Percentiles rank a stretch among this genome's conserved stretches.
These are phyloP conservation scores for Meloidogyne floridensis DNA, from an alignment of 1,140 invertebrate genomes.

Conservation along the genomic window DNA sequence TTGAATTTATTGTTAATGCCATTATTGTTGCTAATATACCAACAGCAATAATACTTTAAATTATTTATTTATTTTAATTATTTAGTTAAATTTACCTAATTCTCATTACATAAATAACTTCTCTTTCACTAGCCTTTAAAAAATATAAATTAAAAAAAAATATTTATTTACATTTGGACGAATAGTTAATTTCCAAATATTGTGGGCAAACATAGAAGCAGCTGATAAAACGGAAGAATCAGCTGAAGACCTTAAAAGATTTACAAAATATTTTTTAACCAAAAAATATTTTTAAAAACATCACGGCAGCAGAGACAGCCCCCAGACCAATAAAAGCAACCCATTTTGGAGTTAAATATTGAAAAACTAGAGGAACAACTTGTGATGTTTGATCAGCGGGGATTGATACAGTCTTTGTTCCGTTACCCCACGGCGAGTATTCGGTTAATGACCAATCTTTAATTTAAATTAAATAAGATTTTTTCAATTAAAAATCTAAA, in stretches of 20 bases:
- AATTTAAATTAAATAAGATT: no score
- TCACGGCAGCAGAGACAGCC: conserved; percentile 92
- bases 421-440: conserved; percentile 60
- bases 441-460: conserved; percentile 62
- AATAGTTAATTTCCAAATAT: conserved; percentile 94
- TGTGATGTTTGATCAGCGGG: conserved; percentile 51
- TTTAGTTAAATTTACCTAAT: conserved; percentile 68
- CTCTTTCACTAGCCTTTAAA: conserved; percentile 82
- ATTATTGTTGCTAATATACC: conserved; percentile 85
- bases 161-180: conserved; percentile 74
- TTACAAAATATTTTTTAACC: conserved; percentile 84
- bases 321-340: conserved; percentile 92
- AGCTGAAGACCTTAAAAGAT: conserved; percentile 90
- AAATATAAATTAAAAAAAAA: conserved; percentile 22
- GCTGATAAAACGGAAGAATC: conserved; percentile 95
- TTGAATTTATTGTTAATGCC: conserved; percentile 92
- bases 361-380: conserved; percentile 91
- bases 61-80: neutral
- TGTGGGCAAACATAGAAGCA: conserved; percentile 95
- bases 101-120: conserved; percentile 97
- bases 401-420: conserved; percentile 57
- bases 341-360: conserved; percentile 86
- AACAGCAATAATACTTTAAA: conserved; percentile 81
- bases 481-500: no score
- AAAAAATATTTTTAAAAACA: conserved; percentile 72